A percentile compares a stretch with the other conserved stretches of the same genome.
phyloP scores from a whole-genome alignment of 2,888 invertebrate species.

The Rhagonycha lutea region DNA sequence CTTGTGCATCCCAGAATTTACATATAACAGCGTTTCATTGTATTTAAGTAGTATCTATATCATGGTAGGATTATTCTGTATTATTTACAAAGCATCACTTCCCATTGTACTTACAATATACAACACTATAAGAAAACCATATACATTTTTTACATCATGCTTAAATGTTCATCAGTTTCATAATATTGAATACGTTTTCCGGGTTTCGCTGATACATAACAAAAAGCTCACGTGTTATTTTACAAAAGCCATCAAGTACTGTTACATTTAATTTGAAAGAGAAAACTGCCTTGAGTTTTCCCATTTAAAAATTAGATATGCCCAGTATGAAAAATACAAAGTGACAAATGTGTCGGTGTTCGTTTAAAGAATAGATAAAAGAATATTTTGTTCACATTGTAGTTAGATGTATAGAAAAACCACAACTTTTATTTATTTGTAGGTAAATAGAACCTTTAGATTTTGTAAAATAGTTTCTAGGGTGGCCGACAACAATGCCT shows the following conservation, averaged over 20 bases:
- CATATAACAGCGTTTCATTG: constrained; percentile 53
- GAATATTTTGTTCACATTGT: constrained; percentile 1
- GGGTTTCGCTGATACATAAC: not conserved
- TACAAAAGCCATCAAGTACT: too few relatives aligned
- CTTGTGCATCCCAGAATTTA: constrained; percentile 44
- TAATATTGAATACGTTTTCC: not conserved
- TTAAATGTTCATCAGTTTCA: not conserved
- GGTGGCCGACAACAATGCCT: constrained; percentile 48
- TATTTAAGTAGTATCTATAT: constrained; percentile 51
- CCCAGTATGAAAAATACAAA: not conserved
- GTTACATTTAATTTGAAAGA: not conserved
- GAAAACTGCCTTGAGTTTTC: not conserved
- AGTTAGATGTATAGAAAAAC: constrained; percentile 15
- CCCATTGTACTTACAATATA: constrained; percentile 50
- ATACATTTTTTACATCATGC: not conserved
- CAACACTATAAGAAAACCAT: constrained; percentile 31
- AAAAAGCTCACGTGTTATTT: too few relatives aligned
- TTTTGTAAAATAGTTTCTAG: constrained; percentile 44
- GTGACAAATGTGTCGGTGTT: not conserved
- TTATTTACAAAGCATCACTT: constrained; percentile 51
- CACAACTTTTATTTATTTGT: constrained; percentile 16
- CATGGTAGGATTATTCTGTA: constrained; percentile 50
- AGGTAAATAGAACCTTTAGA: constrained; percentile 39
- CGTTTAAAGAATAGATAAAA: not conserved
- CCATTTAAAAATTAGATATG: not conserved